Conservation (phyloP, 2,113 vertebrate genomes). For the Bucco capensis region DNA sequence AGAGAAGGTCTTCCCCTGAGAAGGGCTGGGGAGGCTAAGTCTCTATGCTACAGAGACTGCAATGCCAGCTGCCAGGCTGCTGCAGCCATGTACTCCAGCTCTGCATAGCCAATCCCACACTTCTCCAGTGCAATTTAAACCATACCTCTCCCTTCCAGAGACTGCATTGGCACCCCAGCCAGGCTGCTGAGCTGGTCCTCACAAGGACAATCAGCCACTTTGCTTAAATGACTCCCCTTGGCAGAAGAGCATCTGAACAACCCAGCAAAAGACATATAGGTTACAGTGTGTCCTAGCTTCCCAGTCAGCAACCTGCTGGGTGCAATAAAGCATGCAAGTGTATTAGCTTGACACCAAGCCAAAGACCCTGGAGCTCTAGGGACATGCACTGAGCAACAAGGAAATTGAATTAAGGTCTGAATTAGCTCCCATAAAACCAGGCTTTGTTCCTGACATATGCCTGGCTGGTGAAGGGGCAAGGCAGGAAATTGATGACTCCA, state of each 20-base stretch:
- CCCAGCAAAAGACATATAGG: background rate
- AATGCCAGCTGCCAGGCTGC: background rate
- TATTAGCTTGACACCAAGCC: background rate
- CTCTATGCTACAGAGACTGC: background rate
- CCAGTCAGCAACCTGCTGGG: background rate
- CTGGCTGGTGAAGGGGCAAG: background rate
- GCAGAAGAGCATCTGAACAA: background rate
- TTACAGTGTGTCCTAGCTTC: background rate
- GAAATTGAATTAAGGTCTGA: background rate
- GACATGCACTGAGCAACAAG: background rate
- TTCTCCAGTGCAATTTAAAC: background rate
- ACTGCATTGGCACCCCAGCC: background rate
- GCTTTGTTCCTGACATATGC: background rate
- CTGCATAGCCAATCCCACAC: background rate
- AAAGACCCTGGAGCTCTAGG: background rate
- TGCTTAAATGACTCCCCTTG: background rate
- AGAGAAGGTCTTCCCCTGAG: background rate
- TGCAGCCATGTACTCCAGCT: too few species aligned
- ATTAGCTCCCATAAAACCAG: background rate
- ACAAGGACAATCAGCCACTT: background rate
- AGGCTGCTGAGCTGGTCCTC: background rate
- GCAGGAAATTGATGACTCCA: background rate
- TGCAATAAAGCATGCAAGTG: background rate
- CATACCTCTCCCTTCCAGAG: background rate
- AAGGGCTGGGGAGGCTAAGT: background rate